Evolutionary conservation across 2,797 vertebrate genomes (phyloP), one percentile per base, ranked within the genome.

Genomic region (Ceyx erithaca): DNA sequence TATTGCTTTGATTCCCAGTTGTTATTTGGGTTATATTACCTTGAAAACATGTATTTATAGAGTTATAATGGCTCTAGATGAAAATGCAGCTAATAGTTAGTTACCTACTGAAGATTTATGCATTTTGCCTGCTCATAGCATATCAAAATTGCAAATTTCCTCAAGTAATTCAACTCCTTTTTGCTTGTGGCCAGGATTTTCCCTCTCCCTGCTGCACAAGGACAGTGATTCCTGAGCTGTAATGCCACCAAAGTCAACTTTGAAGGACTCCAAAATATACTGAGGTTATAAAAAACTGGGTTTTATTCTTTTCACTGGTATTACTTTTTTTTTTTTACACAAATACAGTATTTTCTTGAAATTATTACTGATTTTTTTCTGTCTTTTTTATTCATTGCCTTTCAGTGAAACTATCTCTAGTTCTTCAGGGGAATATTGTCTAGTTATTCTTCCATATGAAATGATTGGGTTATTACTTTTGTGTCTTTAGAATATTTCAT

Each of bases 401-500:
- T 94, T 85, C 54, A 3, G 1, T 31, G 73, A 94, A 49, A 23
- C 80, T 87, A 87, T 70, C 33, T 33, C 33, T 33, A 83, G 89
- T 82, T 86, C 89, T 81, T 76, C 33, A 52, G 75, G 45, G 30
- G 80, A 35, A 61, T 85, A 91, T 95, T 92, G 75, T 62, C 92
- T 94, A 88, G 92, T 88, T 95, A 84, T 94, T 96, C 78, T 88
- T 95, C 84, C 91, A 86, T 85, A 77, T 88, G 91, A 96, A 95
- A 94, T 96, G 83, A 95, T 93, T 87, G 85, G 90, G 85, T 94
- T 96, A 93, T 96, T 96, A 94, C 87, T 95, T 94, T 84, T 90
- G 62, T 71, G 46, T 92, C 91, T 91, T 96, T 62, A 49, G 87
- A 93, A 64, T 87, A 93, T 95, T 94, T 95, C 79, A 95, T 95